Evolutionary conservation across 2,113 vertebrate genomes (phyloP).

Genomic region (Centropristis striata): DNA sequence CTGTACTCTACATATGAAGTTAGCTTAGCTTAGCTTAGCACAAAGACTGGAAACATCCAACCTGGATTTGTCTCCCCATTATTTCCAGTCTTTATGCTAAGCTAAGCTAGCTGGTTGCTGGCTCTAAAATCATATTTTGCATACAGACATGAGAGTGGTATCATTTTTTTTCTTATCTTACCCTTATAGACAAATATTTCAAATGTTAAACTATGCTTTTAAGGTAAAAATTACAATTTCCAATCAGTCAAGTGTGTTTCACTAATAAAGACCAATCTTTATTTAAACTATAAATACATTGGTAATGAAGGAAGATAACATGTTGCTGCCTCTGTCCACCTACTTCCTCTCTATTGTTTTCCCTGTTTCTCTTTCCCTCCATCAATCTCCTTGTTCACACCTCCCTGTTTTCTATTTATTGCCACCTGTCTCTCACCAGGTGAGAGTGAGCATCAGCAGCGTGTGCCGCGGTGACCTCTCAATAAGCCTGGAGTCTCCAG

Average conservation of each 20-base stretch:
- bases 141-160: neutral
- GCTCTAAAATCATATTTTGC: neutral
- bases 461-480: constrained; percentile 79
- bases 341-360: constrained; percentile 7
- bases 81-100: neutral
- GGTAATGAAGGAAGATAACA: neutral
- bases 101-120: neutral
- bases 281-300: constrained; percentile 1
- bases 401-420: neutral
- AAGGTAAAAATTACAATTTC: neutral
- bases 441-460: constrained; percentile 72
- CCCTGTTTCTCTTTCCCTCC: neutral
- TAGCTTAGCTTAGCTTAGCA: neutral
- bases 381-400: constrained; percentile 2
- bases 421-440: constrained; percentile 55
- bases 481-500: constrained; percentile 76
- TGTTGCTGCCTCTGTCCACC: neutral
- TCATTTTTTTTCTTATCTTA: neutral
- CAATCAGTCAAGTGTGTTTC: neutral
- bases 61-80: neutral
- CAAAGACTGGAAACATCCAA: neutral
- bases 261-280: neutral
- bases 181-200: neutral
- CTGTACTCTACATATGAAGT: neutral
- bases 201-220: neutral